Percentiles rank a stretch among this genome's conserved stretches.
These are phyloP conservation scores for Spinibarbus caldwelli DNA, from an alignment of 2,797 vertebrate species.

Conservation along the genomic window DNA sequence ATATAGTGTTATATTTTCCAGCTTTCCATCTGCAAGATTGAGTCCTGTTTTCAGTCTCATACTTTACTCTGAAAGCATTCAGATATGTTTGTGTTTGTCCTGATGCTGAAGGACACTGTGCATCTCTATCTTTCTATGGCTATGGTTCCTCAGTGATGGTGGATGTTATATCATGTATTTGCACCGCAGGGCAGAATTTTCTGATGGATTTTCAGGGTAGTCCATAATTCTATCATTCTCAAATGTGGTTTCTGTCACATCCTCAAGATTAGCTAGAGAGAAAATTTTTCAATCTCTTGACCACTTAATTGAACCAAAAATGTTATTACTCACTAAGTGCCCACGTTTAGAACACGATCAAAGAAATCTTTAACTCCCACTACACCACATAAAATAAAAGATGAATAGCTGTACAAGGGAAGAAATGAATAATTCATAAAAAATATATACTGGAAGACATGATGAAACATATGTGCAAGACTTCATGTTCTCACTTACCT, in stretches of 20 bases:
- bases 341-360: slow-evolving; percentile 3
- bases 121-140: slow-evolving; percentile 17
- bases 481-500: slow-evolving; percentile 1
- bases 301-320: slow-evolving; percentile 17
- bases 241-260: slow-evolving; percentile 31
- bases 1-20: background rate
- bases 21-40: background rate
- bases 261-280: slow-evolving; percentile 8
- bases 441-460: slow-evolving; percentile 16
- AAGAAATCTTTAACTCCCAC: slow-evolving; percentile 27
- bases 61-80: background rate
- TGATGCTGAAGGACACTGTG: background rate
- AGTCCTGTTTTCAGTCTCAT: background rate
- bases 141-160: background rate
- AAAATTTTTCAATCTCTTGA: background rate
- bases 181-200: slow-evolving; percentile 6
- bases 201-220: slow-evolving; percentile 38
- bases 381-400: background rate
- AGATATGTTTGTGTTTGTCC: background rate
- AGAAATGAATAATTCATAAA: slow-evolving; percentile 1
- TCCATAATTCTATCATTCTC: slow-evolving; percentile 42
- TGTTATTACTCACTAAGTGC: slow-evolving; percentile 1
- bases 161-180: slow-evolving; percentile 27
- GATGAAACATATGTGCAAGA: slow-evolving; percentile 24
- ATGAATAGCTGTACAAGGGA: background rate